Base-by-base conservation (phyloP, 2,888 invertebrate genomes). In the Parnassius smintheus region DNA sequence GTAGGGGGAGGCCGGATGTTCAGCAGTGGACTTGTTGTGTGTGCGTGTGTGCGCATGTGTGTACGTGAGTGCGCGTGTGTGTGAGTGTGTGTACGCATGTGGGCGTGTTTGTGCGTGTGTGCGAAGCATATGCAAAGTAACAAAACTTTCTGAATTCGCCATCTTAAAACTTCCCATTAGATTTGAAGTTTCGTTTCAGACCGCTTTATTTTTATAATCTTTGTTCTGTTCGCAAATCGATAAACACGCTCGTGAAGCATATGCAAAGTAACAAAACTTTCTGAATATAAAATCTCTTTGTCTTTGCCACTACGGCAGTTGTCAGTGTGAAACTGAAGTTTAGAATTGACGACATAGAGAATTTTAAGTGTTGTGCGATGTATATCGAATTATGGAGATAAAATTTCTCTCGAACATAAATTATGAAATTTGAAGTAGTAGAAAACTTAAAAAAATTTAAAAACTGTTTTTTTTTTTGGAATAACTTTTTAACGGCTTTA, bases 211-310 rank as follows among this genome's bases (percentile, higher is more conserved):
- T 51, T 52, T 7, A 35, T 2, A 56, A 51, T 25, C 56, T 56
- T 25, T 56, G 51, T 52, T 46, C 58, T 49, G n/a, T 59, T 59
- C 11, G 44, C 41, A 48, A 59, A 55, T 63, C 50, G 42, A 56
- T 52, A 46, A 51, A 56, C 42, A 51, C 55, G n/a, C 51, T 56
- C 55, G 55, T 48, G 42, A 41, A 42, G 41, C 59, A 48, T 46
- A 45, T 59, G 51, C 60, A 49, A 41, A 51, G 59, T 42, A 52
- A 54, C 55, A 44, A 56, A 41, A 52, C 56, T 18, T 52, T 59
- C 22, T 51, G 59, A 52, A 59, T 56, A 55, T 56, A 51, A 42
- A 59, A 56, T 52, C 41, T 13, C 56, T 56, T 56, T 51, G 59
- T 56, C n/a, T 55, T 41, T n/a, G 50, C 41, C 48, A 45, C 58